phyloP scores from a whole-genome alignment of 2,113 vertebrate genomes.

The Nothobranchius furzeri region DNA sequence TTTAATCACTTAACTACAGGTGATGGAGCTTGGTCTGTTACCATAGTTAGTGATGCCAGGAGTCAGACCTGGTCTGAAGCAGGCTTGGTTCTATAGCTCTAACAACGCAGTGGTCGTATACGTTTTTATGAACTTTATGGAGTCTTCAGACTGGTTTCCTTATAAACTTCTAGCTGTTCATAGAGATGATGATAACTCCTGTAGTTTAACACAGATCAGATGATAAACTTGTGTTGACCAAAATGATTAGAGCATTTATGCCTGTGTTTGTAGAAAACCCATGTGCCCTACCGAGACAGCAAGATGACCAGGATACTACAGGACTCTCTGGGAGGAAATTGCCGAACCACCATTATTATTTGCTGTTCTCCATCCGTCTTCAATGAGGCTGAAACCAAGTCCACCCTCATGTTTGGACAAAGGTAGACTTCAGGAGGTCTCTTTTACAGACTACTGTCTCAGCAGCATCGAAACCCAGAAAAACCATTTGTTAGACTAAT shows the following conservation, averaged over 20 bases:
- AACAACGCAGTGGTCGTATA: too few relatives aligned
- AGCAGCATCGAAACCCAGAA: not conserved
- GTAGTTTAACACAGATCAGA: too few relatives aligned
- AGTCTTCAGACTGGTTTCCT: too few relatives aligned
- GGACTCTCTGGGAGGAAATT: slow-evolving; percentile 96
- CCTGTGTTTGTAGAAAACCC: slow-evolving; percentile 84
- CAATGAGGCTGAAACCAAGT: slow-evolving; percentile 96
- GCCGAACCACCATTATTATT: slow-evolving; percentile 96
- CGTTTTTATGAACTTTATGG: too few relatives aligned
- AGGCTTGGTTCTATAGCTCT: too few relatives aligned
- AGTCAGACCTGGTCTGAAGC: too few relatives aligned
- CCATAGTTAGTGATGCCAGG: too few relatives aligned
- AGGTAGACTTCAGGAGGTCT: slow-evolving; percentile 73
- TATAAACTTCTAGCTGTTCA: too few relatives aligned
- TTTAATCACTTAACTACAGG: too few relatives aligned
- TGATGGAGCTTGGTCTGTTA: too few relatives aligned
- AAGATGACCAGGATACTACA: slow-evolving; percentile 99
- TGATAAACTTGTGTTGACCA: not conserved
- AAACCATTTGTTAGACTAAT: too few relatives aligned
- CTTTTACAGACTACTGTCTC: not conserved
- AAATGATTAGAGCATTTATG: not conserved
- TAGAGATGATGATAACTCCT: too few relatives aligned
- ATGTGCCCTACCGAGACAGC: slow-evolving; percentile 96
- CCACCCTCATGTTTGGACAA: slow-evolving; percentile 96
- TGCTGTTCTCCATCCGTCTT: slow-evolving; percentile 95